These are phyloP conservation scores for Palythoa caribaeorum DNA, from an alignment of 92 coral and sea anemone species.

Conservation along the genomic window DNA sequence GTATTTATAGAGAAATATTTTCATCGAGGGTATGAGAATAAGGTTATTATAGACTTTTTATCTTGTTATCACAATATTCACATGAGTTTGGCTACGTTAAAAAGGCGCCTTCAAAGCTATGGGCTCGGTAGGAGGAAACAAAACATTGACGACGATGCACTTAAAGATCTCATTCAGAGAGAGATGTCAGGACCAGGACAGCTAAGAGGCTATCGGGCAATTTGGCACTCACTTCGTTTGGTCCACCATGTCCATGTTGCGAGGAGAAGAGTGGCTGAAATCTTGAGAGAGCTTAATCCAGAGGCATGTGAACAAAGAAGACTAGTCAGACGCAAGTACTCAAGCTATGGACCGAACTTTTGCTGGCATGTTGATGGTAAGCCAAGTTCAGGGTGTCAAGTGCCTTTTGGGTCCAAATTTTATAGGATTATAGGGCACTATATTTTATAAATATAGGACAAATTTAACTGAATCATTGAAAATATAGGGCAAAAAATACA, in stretches of 20 bases:
- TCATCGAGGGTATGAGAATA: constrained; percentile 24
- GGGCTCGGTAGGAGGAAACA: constrained; percentile 22
- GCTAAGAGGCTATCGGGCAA: constrained; percentile 54
- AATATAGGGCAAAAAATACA: neutral
- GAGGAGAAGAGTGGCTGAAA: constrained; percentile 40
- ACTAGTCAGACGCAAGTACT: constrained; percentile 40
- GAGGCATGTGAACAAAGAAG: constrained; percentile 56
- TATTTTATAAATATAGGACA: neutral
- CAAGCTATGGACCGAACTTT: constrained; percentile 69
- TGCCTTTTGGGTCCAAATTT: constrained; percentile 1
- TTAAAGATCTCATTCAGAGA: constrained; percentile 24
- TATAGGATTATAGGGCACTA: constrained; percentile 1
- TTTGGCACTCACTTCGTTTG: constrained; percentile 65
- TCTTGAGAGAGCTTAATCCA: constrained; percentile 63
- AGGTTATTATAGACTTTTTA: constrained; percentile 23
- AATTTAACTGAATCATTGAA: neutral
- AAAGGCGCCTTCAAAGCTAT: constrained; percentile 25
- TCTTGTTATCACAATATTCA: constrained; percentile 22
- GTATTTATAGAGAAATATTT: constrained; percentile 25
- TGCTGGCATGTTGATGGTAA: constrained; percentile 78
- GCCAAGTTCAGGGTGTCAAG: constrained; percentile 23
- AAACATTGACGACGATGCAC: constrained; percentile 18
- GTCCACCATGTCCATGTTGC: constrained; percentile 58
- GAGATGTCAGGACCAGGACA: constrained; percentile 43
- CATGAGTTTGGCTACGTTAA: constrained; percentile 23